phyloP scores from a whole-genome alignment of 2,113 vertebrate genomes.

The Heterotis niloticus region DNA sequence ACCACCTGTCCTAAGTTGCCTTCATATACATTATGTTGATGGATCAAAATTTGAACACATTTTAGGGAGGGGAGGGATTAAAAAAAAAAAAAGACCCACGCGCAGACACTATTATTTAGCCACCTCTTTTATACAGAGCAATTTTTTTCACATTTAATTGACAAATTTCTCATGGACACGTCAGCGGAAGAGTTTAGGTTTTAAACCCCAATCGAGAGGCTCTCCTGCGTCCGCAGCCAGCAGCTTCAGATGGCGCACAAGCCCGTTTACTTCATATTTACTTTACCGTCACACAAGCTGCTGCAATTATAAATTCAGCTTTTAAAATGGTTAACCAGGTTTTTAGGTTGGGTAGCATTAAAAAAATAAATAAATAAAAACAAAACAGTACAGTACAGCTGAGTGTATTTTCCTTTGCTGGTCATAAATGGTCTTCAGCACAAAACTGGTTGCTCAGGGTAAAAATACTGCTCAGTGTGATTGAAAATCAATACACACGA shows the following conservation, averaged over 20 bases:
- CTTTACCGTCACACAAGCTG: no score
- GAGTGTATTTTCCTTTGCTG: background rate
- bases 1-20: constrained; percentile 26
- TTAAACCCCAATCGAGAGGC: no score
- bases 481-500: constrained; percentile 26
- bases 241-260: no score
- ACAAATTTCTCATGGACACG: no score
- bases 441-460: background rate
- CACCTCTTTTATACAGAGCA: background rate
- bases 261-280: no score
- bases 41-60: background rate
- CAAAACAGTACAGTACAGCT: background rate
- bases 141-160: background rate
- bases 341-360: background rate
- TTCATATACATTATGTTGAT: background rate
- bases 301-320: no score
- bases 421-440: background rate
- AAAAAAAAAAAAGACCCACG: no score
- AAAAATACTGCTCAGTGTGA: background rate
- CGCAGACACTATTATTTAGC: background rate
- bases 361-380: background rate
- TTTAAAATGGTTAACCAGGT: background rate
- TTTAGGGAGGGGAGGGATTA: no score
- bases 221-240: no score
- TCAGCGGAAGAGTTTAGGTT: no score